Evolutionary conservation across 2,888 invertebrate genomes (phyloP).

Genomic region (Standfussiana lucernea): DNA sequence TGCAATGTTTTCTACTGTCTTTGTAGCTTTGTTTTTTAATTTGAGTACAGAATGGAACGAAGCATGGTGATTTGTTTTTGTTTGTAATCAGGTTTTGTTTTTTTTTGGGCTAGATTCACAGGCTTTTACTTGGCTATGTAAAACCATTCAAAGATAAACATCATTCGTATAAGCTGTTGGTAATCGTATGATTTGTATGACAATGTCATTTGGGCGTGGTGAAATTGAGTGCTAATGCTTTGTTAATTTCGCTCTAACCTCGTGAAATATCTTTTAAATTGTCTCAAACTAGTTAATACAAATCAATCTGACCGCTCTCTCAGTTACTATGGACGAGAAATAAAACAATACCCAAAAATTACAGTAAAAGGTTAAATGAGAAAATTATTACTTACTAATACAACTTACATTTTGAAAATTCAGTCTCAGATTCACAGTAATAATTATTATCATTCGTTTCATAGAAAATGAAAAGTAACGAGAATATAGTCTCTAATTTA

Average conservation of each 20-base stretch:
- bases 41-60: neutral
- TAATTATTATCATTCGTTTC: conserved; percentile 7
- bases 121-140: neutral
- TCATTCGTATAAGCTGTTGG: neutral
- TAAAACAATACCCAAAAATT: neutral
- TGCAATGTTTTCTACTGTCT: conserved; percentile 27
- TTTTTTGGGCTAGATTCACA: neutral
- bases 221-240: neutral
- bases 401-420: neutral
- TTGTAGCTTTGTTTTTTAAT: conserved; percentile 11
- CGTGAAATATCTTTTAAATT: neutral
- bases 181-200: neutral
- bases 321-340: neutral
- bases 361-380: neutral
- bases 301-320: neutral
- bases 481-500: conserved; percentile 1
- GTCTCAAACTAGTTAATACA: neutral
- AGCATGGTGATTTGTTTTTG: neutral
- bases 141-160: neutral
- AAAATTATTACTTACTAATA: neutral
- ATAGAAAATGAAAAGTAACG: neutral
- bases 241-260: neutral
- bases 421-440: neutral
- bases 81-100: neutral
- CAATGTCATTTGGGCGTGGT: neutral